Evolutionary conservation across 1,140 invertebrate species (phyloP).

Genomic region (Agrilus planipennis): DNA sequence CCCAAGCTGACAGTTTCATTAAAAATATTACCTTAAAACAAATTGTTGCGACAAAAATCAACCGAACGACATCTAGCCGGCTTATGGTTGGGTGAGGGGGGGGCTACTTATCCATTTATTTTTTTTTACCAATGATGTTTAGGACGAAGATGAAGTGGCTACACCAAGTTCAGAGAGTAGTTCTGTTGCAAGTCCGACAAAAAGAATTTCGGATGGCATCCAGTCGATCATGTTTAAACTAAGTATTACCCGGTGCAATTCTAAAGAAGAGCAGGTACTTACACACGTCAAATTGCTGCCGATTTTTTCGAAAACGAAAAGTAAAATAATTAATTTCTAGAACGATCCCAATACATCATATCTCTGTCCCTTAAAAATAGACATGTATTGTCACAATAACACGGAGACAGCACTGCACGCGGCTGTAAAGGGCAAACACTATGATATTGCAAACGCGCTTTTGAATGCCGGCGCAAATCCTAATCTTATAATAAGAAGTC

Average conservation of each 20-base stretch:
- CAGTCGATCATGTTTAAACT: conserved; percentile 76
- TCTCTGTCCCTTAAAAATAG: conserved; percentile 57
- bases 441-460: conserved; percentile 60
- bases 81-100: no score
- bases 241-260: conserved; percentile 42
- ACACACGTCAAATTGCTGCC: neutral
- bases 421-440: conserved; percentile 64
- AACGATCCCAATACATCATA: conserved; percentile 41
- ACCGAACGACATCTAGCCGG: no score
- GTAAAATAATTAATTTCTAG: conserved; percentile 12
- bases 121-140: no score
- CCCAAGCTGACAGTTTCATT: no score
- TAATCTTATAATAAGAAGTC: conserved; percentile 48
- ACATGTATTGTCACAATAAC: conserved; percentile 62
- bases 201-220: conserved; percentile 74
- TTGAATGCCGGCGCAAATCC: conserved; percentile 62
- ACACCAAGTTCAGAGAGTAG: conserved; percentile 31
- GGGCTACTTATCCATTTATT: no score
- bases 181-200: conserved; percentile 45
- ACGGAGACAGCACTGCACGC: conserved; percentile 67
- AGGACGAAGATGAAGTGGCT: conserved; percentile 25
- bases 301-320: neutral
- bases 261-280: conserved; percentile 28
- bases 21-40: no score
- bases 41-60: no score